Evolutionary conservation across 2,113 vertebrate species (phyloP), one percentile per base, ranked within the genome.

Genomic region (Mastomys natalensis): DNA sequence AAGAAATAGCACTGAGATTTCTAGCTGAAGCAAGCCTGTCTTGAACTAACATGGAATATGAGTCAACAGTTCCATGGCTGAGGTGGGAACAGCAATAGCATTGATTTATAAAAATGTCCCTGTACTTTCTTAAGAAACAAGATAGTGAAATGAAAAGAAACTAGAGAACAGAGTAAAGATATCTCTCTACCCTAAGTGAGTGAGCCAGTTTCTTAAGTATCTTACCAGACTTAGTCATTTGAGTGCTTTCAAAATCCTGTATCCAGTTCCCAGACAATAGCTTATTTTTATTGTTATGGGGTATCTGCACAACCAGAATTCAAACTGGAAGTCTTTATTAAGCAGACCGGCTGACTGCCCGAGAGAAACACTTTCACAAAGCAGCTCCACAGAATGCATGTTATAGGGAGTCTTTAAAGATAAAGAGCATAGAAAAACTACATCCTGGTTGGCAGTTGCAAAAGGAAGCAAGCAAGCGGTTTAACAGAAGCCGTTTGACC

Each of bases 241-340:
- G 85, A 93, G 72, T 74, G 89, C n/a, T 64, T 94, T 80, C 13
- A 80, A 86, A 80, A 80, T 85, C 29, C 55, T 85, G 19, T 64
- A 60, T 91, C 53, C 22, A 17, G 7, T 70, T 60, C 21, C 34
- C 24, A 24, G 58, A 10, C 10, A 64, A 45, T 43, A 40, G 10
- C 48, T 55, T 43, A 19, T 6, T 70, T 85, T 77, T 74, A n/a
- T 40, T 73, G 68, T 40, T 73, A 10, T 73, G n/a, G 3, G 19
- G 9, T 40, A 73, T 40, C 72, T 40, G n/a, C 19, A 40, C 19
- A 40, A 22, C 19, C 37, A 40, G 37, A 72, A 22, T 73, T 73
- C n/a, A 22, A 21, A 73, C 40, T 73, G 8, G 19, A 19, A 11
- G n/a, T 73, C n/a, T 73, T n/a, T 73, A 73, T 73, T 40, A 73